Base-by-base conservation (phyloP, 2,888 invertebrate genomes). In the Athalia cordata region DNA sequence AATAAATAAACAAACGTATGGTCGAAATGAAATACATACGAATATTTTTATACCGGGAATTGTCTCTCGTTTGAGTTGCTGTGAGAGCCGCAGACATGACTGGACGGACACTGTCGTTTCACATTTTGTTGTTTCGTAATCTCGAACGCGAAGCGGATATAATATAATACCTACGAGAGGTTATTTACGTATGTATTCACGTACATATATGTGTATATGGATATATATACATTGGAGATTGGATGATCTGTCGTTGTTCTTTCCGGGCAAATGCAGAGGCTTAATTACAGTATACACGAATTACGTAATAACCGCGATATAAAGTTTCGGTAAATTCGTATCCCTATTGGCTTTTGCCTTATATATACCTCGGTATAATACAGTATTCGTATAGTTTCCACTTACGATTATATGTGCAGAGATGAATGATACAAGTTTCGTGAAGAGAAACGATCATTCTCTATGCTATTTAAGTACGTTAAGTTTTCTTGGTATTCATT, bases 71-170 rank as follows among this genome's bases (percentile, higher is more conserved):
- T 7, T 11, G 59, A n/a, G n/a, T 13, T n/a, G 5, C n/a, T 59
- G 5, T n/a, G n/a, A 13, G n/a, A 7, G 66, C 49, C 47, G 29
- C 13, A 68, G 68, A 55, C 68, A 5, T 66, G 50, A 66, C 66
- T 43, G 9, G n/a, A 52, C 55, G 9, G 9, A 8, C 67, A 5
- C 5, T 11, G 49, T 5, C n/a, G 43, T 72, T 72, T 13, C 47
- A 59, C 57, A 72, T 72, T 72, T 29, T 29, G 29, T 29, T 72
- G 47, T 72, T 72, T 59, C 70, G 59, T 47, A 72, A 72, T 72
- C 13, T 72, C 47, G 59, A 72, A 59, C 11, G 11, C 68, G 45
- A 59, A 72, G 57, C 70, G 70, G 70, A 72, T 72, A 72, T 59
- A 47, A 57, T 7, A 55, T 29, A 29, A 29, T 29, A 29, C 29